A percentile compares a stretch with the other conserved stretches of the same genome.
Conservation (phyloP, 2,113 vertebrate genomes). For the Scomber japonicus region DNA sequence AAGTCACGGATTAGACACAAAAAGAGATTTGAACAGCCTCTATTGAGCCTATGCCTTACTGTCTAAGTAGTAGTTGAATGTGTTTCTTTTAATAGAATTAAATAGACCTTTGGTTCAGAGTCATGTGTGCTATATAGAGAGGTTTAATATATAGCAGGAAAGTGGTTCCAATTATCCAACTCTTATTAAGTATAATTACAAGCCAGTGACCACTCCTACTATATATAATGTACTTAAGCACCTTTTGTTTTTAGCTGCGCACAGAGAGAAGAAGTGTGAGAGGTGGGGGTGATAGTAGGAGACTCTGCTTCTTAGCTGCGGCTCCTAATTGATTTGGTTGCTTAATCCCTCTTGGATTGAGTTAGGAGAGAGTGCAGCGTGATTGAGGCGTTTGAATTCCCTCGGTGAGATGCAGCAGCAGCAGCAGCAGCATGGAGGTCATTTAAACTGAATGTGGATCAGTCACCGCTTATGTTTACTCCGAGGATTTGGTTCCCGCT, state of each 20-base stretch:
- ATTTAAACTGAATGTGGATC: slow-evolving; percentile 76
- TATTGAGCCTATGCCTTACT: slow-evolving; percentile 18
- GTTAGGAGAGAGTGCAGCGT: slow-evolving; percentile 63
- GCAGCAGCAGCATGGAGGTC: slow-evolving; percentile 65
- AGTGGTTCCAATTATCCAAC: slow-evolving; percentile 39
- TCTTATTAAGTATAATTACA: slow-evolving; percentile 54
- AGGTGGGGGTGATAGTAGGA: slow-evolving; percentile 47
- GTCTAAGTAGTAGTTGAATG: slow-evolving; percentile 39
- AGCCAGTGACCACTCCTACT: slow-evolving; percentile 40
- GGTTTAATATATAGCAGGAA: neutral
- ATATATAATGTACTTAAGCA: slow-evolving; percentile 49
- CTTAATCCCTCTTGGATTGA: slow-evolving; percentile 81
- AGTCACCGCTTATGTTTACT: slow-evolving; percentile 72
- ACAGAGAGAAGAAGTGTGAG: slow-evolving; percentile 30
- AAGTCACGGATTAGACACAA: slow-evolving; percentile 54
- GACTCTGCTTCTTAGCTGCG: slow-evolving; percentile 67
- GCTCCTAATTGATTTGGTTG: slow-evolving; percentile 83
- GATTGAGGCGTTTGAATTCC: slow-evolving; percentile 77
- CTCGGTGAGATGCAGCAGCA: slow-evolving; percentile 47
- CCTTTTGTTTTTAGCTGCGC: slow-evolving; percentile 59
- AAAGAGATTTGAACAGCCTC: slow-evolving; percentile 38
- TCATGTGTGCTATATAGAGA: neutral
- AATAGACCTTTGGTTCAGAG: slow-evolving; percentile 29
- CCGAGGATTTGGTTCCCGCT: slow-evolving; percentile 64
- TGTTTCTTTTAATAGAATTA: slow-evolving; percentile 58